Conservation (phyloP, 92 coral and sea anemone genomes). For the Porites cylindrica region DNA sequence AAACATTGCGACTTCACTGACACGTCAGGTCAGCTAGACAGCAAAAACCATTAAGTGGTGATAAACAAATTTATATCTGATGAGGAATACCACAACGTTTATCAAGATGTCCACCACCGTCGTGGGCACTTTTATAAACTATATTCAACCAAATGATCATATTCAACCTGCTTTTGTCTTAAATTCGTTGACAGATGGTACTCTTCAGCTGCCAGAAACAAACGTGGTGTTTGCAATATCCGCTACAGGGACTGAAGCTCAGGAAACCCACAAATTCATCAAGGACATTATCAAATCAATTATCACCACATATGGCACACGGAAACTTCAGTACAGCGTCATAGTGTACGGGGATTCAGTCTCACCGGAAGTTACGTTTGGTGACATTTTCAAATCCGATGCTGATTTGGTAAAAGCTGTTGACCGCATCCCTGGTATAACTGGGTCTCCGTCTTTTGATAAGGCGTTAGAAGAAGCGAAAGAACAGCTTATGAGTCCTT, state of each 20-base stretch:
- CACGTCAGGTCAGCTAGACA: too few relatives aligned
- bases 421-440: constrained; percentile 46
- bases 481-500: constrained; percentile 70
- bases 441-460: constrained; percentile 77
- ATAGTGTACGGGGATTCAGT: constrained; percentile 79
- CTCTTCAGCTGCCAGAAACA: constrained; percentile 59
- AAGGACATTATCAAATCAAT: constrained; percentile 73
- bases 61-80: too few relatives aligned
- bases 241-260: constrained; percentile 72
- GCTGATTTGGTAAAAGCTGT: constrained; percentile 66
- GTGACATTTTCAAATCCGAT: constrained; percentile 65
- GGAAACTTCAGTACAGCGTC: constrained; percentile 74
- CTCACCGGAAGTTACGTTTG: constrained; percentile 68
- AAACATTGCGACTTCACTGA: too few relatives aligned
- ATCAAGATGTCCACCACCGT: too few relatives aligned
- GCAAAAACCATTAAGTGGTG: too few relatives aligned
- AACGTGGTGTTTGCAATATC: constrained; percentile 87
- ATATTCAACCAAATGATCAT: too few relatives aligned
- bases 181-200: constrained; percentile 28
- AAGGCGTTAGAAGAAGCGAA: constrained; percentile 71
- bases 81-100: too few relatives aligned
- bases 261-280: constrained; percentile 60
- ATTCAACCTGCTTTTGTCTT: not conserved
- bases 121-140: not conserved
- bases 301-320: constrained; percentile 74